phyloP scores from a whole-genome alignment of 2,113 vertebrate genomes.

The Phocoena sinus region DNA sequence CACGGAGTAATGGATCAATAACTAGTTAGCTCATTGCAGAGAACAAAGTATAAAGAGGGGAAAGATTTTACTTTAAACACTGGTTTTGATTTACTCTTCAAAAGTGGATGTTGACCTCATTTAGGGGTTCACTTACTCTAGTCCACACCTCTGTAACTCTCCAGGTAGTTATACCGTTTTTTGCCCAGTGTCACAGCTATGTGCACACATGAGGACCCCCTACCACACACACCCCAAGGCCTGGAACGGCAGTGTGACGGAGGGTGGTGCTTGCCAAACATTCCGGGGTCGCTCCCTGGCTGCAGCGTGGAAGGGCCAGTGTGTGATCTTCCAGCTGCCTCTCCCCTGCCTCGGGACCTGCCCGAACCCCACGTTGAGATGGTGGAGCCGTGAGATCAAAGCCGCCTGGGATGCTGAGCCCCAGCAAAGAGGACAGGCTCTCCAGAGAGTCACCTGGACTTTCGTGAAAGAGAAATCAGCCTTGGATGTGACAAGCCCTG shows the following conservation, averaged over 20 bases:
- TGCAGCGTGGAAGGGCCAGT: rapidly evolving
- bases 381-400: neutral
- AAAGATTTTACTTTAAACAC: neutral
- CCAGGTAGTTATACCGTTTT: rapidly evolving
- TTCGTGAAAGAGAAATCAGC: neutral
- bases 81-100: neutral
- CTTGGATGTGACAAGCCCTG: rapidly evolving
- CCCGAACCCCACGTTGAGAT: neutral
- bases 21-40: neutral
- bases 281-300: neutral
- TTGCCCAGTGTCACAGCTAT: neutral
- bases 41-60: neutral
- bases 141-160: rapidly evolving
- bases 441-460: neutral
- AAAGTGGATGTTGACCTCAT: neutral
- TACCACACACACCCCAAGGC: neutral
- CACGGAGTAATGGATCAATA: neutral
- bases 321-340: neutral
- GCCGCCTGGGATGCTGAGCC: neutral
- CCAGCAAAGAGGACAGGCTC: neutral
- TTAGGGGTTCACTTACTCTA: no score
- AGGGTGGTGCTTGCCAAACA: rapidly evolving
- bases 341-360: rapidly evolving
- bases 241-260: rapidly evolving
- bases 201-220: neutral